Evolutionary conservation across 1,140 invertebrate genomes (phyloP), one percentile per base, ranked within the genome.

Genomic region (Globodera rostochiensis): DNA sequence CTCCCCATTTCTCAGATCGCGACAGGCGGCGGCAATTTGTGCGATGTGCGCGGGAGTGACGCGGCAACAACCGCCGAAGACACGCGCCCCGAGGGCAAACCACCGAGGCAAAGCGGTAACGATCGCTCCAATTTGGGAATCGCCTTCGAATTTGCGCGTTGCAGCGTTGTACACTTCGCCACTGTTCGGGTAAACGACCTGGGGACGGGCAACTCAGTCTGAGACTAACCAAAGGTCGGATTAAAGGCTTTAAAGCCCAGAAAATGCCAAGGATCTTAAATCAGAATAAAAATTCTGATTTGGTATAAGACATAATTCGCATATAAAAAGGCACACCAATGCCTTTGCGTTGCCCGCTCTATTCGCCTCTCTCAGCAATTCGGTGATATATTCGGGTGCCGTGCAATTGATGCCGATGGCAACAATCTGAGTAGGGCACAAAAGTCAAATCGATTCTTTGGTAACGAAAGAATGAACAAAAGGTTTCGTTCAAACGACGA

Each of bases 321-420:
- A 36, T 36, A 36, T 36, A 36, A 36, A 36, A 36, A 36, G 36
- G 36, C 49, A 6, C 47, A 78, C 77, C 50, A 78, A n/a, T 50
- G 77, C 57, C 11, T 78, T 78, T 71, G 46, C 21, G 47, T 78
- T 82, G 45, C 91, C 89, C 70, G 91, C 83, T 60, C 86, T 87
- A 75, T 91, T 90, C 53, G 93, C 90, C 60, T 90, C 90, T 74
- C 90, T 86, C 21, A 94, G 89, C 2, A 94, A 88, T 1, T 91
- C 88, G 0, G 89, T 87, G 4, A 94, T 92, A 85, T 91, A 87
- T 46, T 90, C 90, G 3, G 94, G 94, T 74, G 92, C 90, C 1
- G 94, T 92, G 90, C 96, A 97, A 90, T 97, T 97, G 0, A 95
- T 92, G 1, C 95, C 96, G 73, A 96, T 92, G 4, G 93, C 95